phyloP scores from a whole-genome alignment of 2,888 invertebrate genomes.

The Amiota mariae region DNA sequence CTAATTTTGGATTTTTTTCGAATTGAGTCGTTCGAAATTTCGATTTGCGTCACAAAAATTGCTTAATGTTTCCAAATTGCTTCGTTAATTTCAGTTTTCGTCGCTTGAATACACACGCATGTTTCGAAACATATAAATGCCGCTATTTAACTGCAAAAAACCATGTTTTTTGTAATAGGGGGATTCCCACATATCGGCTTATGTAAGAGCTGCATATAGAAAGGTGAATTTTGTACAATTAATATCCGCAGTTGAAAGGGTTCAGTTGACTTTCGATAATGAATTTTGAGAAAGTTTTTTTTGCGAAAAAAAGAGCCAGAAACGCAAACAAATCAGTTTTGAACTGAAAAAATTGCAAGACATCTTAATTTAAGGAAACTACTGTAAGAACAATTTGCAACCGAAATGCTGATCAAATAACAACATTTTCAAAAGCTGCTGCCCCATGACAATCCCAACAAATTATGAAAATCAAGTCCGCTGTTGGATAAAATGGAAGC shows the following conservation, averaged over 20 bases:
- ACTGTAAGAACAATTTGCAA: neutral
- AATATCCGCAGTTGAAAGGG: too few species aligned
- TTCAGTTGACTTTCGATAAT: too few species aligned
- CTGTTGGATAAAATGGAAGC: neutral
- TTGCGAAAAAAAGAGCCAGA: neutral
- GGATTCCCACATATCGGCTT: too few species aligned
- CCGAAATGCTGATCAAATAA: neutral
- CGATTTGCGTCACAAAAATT: neutral
- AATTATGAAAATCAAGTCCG: neutral
- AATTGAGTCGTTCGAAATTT: neutral
- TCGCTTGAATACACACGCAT: too few species aligned
- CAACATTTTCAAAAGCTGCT: neutral
- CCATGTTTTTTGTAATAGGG: too few species aligned
- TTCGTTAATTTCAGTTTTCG: too few species aligned
- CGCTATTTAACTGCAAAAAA: neutral
- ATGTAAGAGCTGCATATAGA: too few species aligned
- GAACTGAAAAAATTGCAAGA: slow-evolving; percentile 17
- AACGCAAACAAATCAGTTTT: neutral
- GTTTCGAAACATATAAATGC: neutral
- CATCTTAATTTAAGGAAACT: neutral
- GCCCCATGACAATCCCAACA: neutral
- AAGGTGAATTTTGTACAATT: too few species aligned
- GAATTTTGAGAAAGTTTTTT: too few species aligned
- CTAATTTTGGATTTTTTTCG: neutral
- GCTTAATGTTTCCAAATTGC: neutral